A percentile compares a stretch with the other conserved stretches of the same genome.
Conservation (phyloP, 2,797 vertebrate species). For the Eptatretus atami region DNA sequence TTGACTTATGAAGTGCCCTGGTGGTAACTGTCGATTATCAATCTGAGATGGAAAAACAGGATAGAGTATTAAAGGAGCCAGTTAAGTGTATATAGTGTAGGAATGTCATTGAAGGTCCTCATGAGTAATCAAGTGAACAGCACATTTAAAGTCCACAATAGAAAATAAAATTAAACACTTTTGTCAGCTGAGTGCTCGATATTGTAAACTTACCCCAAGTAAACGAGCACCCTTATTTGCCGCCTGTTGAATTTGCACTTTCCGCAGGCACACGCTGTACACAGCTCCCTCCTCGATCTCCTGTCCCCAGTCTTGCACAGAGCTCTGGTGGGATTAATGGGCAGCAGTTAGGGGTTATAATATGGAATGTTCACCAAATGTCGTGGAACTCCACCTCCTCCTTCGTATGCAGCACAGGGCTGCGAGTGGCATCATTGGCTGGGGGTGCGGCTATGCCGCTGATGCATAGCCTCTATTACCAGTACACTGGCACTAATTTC, state of each 20-base stretch:
- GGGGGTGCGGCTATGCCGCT: no score
- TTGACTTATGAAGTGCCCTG: slow-evolving; percentile 60
- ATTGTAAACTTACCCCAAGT: slow-evolving; percentile 42
- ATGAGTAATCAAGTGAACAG: neutral
- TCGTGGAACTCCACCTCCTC: no score
- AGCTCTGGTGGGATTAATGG: slow-evolving; percentile 30
- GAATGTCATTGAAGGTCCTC: neutral
- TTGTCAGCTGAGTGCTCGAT: no score
- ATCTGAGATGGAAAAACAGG: slow-evolving; percentile 17
- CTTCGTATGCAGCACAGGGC: no score
- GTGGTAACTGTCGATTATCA: slow-evolving; percentile 51
- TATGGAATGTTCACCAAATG: no score
- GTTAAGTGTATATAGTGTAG: neutral
- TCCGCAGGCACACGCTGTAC: slow-evolving; percentile 71
- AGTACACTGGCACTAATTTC: no score
- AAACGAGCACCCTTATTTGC: slow-evolving; percentile 81
- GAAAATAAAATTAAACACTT: no score
- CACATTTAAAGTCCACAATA: no score
- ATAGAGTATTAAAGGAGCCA: no score
- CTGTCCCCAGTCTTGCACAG: slow-evolving; percentile 70
- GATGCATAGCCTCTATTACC: no score
- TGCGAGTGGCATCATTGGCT: no score
- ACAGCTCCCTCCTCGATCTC: slow-evolving; percentile 76
- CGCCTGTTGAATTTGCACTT: slow-evolving; percentile 69
- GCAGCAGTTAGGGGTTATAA: neutral